phyloP scores from a whole-genome alignment of 2,113 vertebrate genomes.

The Tetrax tetrax region DNA sequence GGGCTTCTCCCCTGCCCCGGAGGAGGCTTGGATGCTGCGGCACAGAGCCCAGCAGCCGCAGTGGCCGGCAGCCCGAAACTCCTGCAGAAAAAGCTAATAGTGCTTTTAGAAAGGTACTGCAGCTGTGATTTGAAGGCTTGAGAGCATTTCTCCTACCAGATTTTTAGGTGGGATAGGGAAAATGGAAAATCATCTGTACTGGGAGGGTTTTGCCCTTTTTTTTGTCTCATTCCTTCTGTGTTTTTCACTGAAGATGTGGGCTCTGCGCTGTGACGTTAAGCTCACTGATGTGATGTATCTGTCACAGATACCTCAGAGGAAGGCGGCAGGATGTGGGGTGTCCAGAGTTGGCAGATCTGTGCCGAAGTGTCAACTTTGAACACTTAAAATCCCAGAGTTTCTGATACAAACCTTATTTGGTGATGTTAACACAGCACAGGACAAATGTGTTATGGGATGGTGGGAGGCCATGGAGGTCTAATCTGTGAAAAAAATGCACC shows the following conservation, averaged over 20 bases:
- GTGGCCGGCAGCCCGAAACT: not conserved
- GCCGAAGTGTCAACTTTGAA: not conserved
- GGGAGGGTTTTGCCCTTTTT: not conserved
- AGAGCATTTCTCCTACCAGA: not conserved
- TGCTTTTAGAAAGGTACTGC: not conserved
- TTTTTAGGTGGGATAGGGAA: not conserved
- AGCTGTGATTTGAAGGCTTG: not conserved
- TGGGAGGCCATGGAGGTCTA: not conserved
- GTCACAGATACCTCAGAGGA: not conserved
- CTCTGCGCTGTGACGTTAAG: not conserved
- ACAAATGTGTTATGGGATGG: fast-evolving
- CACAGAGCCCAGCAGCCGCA: not conserved
- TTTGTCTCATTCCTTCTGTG: not conserved
- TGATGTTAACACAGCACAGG: not conserved
- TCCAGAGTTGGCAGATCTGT: not conserved
- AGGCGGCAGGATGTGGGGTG: not conserved
- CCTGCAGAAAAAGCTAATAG: not conserved
- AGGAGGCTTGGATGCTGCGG: not conserved
- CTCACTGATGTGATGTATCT: not conserved
- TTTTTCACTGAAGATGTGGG: not conserved
- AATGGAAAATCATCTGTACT: not conserved
- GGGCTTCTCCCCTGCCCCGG: constrained; percentile 9
- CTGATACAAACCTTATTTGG: not conserved
- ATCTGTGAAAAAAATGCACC: not conserved
- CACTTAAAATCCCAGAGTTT: not conserved